Evolutionary conservation across 2,797 vertebrate species (phyloP), one percentile per base, ranked within the genome.

Genomic region (Lemur catta): DNA sequence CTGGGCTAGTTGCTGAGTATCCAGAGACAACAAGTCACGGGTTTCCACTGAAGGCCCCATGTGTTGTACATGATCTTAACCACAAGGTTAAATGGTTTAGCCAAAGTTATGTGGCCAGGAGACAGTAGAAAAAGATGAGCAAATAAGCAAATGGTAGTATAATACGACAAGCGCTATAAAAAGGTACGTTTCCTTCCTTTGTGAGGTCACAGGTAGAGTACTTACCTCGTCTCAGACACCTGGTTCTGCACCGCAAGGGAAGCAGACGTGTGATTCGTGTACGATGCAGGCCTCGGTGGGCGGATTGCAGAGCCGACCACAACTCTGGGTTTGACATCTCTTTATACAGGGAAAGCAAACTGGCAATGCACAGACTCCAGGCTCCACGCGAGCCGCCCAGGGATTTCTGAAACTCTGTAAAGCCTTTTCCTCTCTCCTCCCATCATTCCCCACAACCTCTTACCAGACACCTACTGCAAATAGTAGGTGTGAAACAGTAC

Each of bases 401-500:
- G 61, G 61, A 59, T 84, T 89, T 93, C 86, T 86, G 80, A 67
- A 85, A 86, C 74, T 86, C 35, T 28, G 1, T 46, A 18, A 59
- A 78, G 24, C 30, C 33, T 12, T n/a, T 38, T 30, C 12, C 10
- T 46, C 65, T 4, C 38, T 18, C 2, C 41, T 48, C 79, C 30
- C 50, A 10, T 22, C 30, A 0, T 65, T 94, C 89, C 87, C 87
- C 93, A 97, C 84, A 41, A 9, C 79, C 85, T 89, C 95, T 80
- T 79, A 30, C 84, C 95, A 96, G 92, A 95, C 50, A 82, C 93
- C 72, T 65, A 17, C 65, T 43, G 48, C 89, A 94, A 95, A 94
- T 38, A 95, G 89, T 43, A 90, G 76, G 91, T 88, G 93, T 79
- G 93, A 97, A 97, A 61, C 75, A 38, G n/a, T 43, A 48, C 38